Base-by-base conservation (phyloP, 92 coral and sea anemone species). In the Heliopora coerulea region DNA sequence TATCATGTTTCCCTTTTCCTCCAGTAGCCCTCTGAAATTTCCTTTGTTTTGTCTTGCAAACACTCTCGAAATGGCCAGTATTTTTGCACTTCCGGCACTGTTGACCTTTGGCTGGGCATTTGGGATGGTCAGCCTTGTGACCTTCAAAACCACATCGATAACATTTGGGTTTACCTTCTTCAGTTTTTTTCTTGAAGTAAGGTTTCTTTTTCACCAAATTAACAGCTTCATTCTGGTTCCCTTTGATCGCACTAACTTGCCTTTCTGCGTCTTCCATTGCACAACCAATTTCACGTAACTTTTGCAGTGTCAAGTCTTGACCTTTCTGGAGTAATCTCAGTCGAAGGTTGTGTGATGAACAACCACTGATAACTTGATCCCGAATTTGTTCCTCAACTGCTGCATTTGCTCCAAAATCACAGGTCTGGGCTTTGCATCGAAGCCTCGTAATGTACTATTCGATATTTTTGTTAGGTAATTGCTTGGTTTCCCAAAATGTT, bases 351-450 rank as follows among this genome's bases (percentile, higher is more conserved):
- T 49, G 24, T 21, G 62, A 59, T 63, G 25, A 3, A 24, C 81
- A 84, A 21, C 63, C 62, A 11, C 72, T 77, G 15, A 84, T 79
- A 11, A 63, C 54, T 68, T 80, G 79, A 42, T 84, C 73, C 25
- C 81, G 72, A 56, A 79, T 79, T n/a, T n/a, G n/a, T n/a, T n/a
- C n/a, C n/a, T n/a, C n/a, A n/a, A n/a, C 37, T 82, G 82, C 52
- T 66, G 66, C 30, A 12, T 80, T 67, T 21, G 19, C 23, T 3
- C 42, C 75, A 20, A 67, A 41, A 17, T 20, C 62, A 72, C 40
- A 10, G 49, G 49, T 21, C 44, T 72, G 62, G 23, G 28, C 78
- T 72, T 54, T 61, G 56, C 48, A 17, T 54, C 58, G 24, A 32
- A 69, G 59, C 40, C 62, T 69, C 33, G 28, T 60, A 42, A 69